These are phyloP conservation scores for Grapholita molesta DNA, from an alignment of 1,140 invertebrate genomes.

Conservation along the genomic window DNA sequence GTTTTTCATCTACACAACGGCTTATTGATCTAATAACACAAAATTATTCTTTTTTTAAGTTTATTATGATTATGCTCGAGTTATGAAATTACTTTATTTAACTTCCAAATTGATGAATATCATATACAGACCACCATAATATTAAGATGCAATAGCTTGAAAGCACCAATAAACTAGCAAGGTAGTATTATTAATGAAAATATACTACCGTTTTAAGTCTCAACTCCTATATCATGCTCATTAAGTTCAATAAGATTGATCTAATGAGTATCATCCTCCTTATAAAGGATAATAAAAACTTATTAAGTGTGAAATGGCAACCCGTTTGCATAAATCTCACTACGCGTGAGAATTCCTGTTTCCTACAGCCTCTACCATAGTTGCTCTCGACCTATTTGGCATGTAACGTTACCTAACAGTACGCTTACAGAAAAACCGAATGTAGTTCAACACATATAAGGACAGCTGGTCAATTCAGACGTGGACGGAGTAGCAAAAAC, in stretches of 20 bases:
- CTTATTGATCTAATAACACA: no score
- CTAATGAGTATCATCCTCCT: not conserved
- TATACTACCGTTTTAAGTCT: not conserved
- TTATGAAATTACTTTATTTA: no score
- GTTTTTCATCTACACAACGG: no score
- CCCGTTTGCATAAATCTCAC: not conserved
- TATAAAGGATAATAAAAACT: not conserved
- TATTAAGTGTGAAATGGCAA: not conserved
- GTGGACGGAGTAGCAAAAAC: not conserved
- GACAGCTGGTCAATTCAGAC: not conserved
- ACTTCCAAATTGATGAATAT: no score
- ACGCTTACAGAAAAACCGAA: constrained; percentile 8
- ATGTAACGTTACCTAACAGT: constrained; percentile 13
- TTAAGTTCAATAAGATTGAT: not conserved
- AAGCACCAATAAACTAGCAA: no score
- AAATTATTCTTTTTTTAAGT: no score
- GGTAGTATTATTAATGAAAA: not conserved
- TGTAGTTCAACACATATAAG: constrained; percentile 8
- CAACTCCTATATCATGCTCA: not conserved
- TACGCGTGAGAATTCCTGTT: not conserved
- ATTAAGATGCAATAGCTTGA: no score
- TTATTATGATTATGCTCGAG: no score
- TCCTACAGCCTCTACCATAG: not conserved
- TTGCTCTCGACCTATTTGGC: not conserved
- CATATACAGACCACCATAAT: no score